Conservation (phyloP, 2,888 invertebrate species). For the Phoenoteleia sp. region DNA sequence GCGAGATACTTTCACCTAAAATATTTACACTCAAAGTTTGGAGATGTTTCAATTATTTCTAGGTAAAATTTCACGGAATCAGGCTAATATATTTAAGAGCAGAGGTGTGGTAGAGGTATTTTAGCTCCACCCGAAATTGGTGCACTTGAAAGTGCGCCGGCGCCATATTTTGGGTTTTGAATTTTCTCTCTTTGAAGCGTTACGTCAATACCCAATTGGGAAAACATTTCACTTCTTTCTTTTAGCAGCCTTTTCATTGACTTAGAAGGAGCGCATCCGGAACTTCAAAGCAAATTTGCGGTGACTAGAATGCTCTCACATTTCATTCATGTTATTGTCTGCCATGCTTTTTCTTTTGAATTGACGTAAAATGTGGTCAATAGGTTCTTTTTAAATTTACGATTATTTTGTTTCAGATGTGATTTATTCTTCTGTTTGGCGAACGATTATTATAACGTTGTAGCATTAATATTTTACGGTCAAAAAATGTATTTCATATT, state of each 20-base stretch:
- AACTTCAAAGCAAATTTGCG: slow-evolving; percentile 13
- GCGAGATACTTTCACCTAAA: background rate
- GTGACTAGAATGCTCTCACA: slow-evolving; percentile 1
- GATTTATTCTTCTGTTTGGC: too few relatives aligned
- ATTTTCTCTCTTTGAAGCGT: background rate
- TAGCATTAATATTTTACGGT: too few relatives aligned
- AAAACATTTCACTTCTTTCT: slow-evolving; percentile 16
- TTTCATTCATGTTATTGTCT: background rate
- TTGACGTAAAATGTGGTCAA: background rate
- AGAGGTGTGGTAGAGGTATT: background rate
- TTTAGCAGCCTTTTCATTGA: slow-evolving; percentile 5
- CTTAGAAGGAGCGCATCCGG: slow-evolving; percentile 1
- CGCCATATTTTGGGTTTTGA: slow-evolving; percentile 15
- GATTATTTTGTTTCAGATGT: background rate
- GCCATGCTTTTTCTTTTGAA: background rate
- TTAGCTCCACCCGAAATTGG: background rate
- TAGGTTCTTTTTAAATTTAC: background rate
- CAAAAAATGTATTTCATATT: too few relatives aligned
- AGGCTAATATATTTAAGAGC: background rate
- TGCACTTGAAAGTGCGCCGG: slow-evolving; percentile 30
- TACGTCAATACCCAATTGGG: slow-evolving; percentile 17
- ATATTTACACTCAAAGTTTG: background rate
- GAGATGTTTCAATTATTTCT: slow-evolving; percentile 1
- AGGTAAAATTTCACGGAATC: background rate
- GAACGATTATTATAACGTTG: too few relatives aligned